Evolutionary conservation across 2,113 vertebrate species (phyloP), one percentile per base, ranked within the genome.

Genomic region (Eulemur macaco): DNA sequence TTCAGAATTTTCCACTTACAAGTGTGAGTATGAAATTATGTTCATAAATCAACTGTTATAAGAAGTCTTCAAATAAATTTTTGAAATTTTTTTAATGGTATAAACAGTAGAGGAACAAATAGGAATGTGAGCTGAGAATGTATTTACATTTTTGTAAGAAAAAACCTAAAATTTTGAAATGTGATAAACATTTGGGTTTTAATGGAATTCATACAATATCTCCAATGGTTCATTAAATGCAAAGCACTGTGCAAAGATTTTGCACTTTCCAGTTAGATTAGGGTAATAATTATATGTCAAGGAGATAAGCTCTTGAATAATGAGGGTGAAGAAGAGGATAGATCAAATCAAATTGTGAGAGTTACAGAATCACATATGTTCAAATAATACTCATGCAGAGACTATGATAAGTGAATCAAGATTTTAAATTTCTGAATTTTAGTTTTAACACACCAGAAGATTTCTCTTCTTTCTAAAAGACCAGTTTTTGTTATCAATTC

Each of bases 251-350:
- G n/a, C 18, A 95, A 96, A 95, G 58, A 95, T 95, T 94, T 96
- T 94, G 45, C 37, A 81, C 76, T 96, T 94, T 84, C 6, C 21
- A 89, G 52, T 71, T 94, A 90, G 80, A 95, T 97, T 95, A 96
- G 83, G 39, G 37, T 95, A 95, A 86, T 94, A 94, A 98, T 95
- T 97, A 60, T 18, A 89, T 96, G 92, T 90, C 92, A 98, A 81
- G n/a, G 81, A 37, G 37, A 95, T 89, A 97, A 90, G 87, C 78
- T 87, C 56, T 86, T 96, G 63, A 97, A 83, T 96, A 94, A 97
- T 92, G 81, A 89, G 85, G 27, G 4, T 87, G 29, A 93, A 89
- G 27, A 94, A 86, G 45, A 90, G 29, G 12, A 64, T 37, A 95
- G 83, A 84, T 78, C 68, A 95, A 86, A 89, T 58, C 31, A 91